These are phyloP conservation scores for Volucella inanis DNA, from an alignment of 2,888 invertebrate species.

Conservation along the genomic window DNA sequence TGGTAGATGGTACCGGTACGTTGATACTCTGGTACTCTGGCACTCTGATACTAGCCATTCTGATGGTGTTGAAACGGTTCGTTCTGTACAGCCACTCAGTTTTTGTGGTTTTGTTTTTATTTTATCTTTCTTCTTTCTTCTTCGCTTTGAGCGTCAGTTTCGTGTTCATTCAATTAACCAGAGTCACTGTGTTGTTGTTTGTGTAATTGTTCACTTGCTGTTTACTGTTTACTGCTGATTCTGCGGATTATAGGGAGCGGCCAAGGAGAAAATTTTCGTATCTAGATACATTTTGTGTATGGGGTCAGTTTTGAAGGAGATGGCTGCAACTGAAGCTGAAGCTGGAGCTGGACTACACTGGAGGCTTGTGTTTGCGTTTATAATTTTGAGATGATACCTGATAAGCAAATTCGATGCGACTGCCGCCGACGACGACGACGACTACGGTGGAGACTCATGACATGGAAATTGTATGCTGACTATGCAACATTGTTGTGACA, in stretches of 20 bases:
- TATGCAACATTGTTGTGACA: constrained; percentile 48
- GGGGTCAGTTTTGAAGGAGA: constrained; percentile 19
- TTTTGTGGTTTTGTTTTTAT: constrained; percentile 35
- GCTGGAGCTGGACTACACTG: background rate
- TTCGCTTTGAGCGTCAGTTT: constrained; percentile 61
- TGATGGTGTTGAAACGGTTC: constrained; percentile 57
- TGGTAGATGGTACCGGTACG: too few species aligned
- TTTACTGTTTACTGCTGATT: constrained; percentile 24
- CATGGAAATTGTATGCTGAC: constrained; percentile 31
- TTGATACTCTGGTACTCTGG: too few species aligned
- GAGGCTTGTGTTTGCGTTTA: constrained; percentile 30
- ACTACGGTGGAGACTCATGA: constrained; percentile 4
- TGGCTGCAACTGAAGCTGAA: too few species aligned
- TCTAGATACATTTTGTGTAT: constrained; percentile 52
- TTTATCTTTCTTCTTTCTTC: constrained; percentile 34
- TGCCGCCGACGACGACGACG: too few species aligned
- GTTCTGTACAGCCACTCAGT: constrained; percentile 22
- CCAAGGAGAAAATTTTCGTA: constrained; percentile 32
- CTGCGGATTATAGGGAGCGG: constrained; percentile 19
- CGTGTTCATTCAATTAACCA: constrained; percentile 69
- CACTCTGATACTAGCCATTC: too few species aligned
- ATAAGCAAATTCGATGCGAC: constrained; percentile 50
- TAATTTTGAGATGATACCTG: constrained; percentile 36
- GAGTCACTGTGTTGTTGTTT: constrained; percentile 45
- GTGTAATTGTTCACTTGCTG: constrained; percentile 58